Evolutionary conservation across 2,888 invertebrate species (phyloP), one percentile per base, ranked within the genome.

Genomic region (Callyntrura guangdongensis): DNA sequence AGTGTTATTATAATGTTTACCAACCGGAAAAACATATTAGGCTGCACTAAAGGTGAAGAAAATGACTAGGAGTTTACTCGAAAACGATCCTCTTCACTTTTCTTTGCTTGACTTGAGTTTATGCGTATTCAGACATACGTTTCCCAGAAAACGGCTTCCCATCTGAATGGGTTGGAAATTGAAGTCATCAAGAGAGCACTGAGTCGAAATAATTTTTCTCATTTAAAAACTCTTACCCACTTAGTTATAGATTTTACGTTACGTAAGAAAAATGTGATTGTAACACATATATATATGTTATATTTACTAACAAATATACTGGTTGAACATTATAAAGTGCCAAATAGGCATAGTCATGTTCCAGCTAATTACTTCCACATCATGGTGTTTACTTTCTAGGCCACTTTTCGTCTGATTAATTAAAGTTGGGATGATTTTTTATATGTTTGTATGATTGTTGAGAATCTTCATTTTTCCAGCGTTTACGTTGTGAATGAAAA

Each of bases 301-400:
- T n/a, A n/a, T n/a, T n/a, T n/a, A n/a, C n/a, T n/a, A n/a, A n/a
- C n/a, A n/a, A n/a, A n/a, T n/a, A n/a, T n/a, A n/a, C n/a, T n/a
- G n/a, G n/a, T n/a, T n/a, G n/a, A n/a, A n/a, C n/a, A n/a, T n/a
- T n/a, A n/a, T n/a, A n/a, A n/a, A n/a, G n/a, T n/a, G n/a, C n/a
- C n/a, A n/a, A n/a, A n/a, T n/a, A n/a, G n/a, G n/a, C n/a, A n/a
- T n/a, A 90, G 89, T 36, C 47, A 69, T 47, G 87, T 69, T 81
- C 67, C 27, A 49, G 89, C 82, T 90, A 86, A 86, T 90, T 89
- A 89, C 84, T 89, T 89, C 89, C 89, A 89, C 89, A 89, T 89
- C 84, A 85, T 2, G 36, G 67, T 89, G 84, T 89, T 89, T 85
- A 89, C 89, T 89, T 67, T 84, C 67, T 67, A 84, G 64, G 67